These are phyloP conservation scores for Lucilia sericata DNA, from an alignment of 1,140 invertebrate genomes.

Conservation along the genomic window DNA sequence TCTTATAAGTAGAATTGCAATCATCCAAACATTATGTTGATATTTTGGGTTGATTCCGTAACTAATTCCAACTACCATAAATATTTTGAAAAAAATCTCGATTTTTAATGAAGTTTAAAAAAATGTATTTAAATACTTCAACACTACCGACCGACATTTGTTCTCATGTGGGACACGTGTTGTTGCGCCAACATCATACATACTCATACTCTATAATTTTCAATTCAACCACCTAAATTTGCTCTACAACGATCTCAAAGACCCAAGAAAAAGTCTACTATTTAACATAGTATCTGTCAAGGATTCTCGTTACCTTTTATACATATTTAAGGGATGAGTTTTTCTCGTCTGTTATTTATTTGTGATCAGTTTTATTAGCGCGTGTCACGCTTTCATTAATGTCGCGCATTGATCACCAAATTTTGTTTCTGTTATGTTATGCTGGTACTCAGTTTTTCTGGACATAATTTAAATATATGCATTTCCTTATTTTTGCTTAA, in stretches of 20 bases:
- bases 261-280: not conserved
- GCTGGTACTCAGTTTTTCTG: conserved; percentile 14
- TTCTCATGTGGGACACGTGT: conserved; percentile 48
- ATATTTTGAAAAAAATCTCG: no score
- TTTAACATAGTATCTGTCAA: not conserved
- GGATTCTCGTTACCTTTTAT: not conserved
- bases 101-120: no score
- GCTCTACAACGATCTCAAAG: no score
- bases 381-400: conserved; percentile 11
- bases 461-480: not conserved
- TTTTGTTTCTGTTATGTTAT: conserved; percentile 18
- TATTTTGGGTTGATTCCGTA: no score
- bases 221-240: not conserved
- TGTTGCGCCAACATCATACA: not conserved
- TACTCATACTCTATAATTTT: not conserved
- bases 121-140: no score
- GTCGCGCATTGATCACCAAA: no score
- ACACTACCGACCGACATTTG: conserved; percentile 35
- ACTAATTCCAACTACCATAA: no score
- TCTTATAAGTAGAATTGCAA: no score
- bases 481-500: not conserved
- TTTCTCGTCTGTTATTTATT: not conserved
- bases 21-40: no score
- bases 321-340: not conserved
- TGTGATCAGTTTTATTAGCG: conserved; percentile 22